Base-by-base conservation (phyloP, 2,888 invertebrate genomes). In the Troilus luridus region DNA sequence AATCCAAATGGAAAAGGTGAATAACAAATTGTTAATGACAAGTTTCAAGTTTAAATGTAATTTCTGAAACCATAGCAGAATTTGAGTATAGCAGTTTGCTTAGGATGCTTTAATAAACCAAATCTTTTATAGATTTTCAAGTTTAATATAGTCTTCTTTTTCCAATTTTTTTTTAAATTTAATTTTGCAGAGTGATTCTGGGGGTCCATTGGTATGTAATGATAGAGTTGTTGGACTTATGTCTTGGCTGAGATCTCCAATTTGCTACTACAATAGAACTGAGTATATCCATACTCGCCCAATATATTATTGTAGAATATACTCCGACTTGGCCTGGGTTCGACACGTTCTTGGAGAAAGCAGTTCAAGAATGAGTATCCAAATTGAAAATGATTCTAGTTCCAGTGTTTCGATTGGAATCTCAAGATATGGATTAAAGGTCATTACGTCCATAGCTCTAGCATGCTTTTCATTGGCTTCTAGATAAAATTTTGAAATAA, bases 201-300 rank as follows among this genome's bases (percentile, higher is more conserved):
- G 88, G 21, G 88, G 88, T 24, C 88, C 88, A 21, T 64, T 88
- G 60, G 88, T 88, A 10, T 88, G 88, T 62, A n/a, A 58, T 12
- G 60, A 58, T 11, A 88, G 60, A 58, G 88, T 88, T 1, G 88
- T 88, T 54, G 88, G 56, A 11, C 88, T 88, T 14, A n/a, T 88
- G 88, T 88, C 88, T 21, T 88, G 88, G 88, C 19, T 88, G 27
- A 60, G 60, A 62, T 62, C 88, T 10, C 88, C 88, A n/a, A 7
- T 64, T 24, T 88, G 88, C 27, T 88, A 88, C 62, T 88, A 88
- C 88, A 58, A 41, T 8, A 88, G 10, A 21, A 88, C 88, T 5
- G 88, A 88, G 60, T 88, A 17, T 17, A 21, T 88, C 60, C 27
- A 60, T 27, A n/a, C 12, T 27, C 41, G 54, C 0, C 88, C 88